phyloP scores from a whole-genome alignment of 2,113 vertebrate genomes.

The Ptyas mucosa region DNA sequence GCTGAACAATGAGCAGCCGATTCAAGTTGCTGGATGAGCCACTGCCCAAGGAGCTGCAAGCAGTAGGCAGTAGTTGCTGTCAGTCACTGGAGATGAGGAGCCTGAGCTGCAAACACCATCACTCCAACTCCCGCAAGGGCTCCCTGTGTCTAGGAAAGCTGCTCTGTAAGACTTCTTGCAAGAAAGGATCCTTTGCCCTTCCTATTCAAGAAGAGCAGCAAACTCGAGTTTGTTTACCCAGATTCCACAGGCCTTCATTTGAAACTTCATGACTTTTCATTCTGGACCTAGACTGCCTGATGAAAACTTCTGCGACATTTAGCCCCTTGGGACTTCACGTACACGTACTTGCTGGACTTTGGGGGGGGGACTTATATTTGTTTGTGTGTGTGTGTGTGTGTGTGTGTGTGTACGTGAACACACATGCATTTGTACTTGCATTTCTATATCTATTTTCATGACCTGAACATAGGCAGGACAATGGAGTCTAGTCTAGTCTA shows the following conservation, averaged over 20 bases:
- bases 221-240: not conserved
- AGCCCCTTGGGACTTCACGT: not conserved
- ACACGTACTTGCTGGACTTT: not conserved
- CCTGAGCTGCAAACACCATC: not conserved
- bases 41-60: not conserved
- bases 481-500: not conserved
- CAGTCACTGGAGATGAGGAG: not conserved
- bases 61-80: not conserved
- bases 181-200: not conserved
- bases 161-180: not conserved
- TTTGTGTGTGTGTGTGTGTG: not conserved
- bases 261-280: not conserved
- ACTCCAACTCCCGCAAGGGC: not conserved
- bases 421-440: not conserved
- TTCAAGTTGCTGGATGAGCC: not conserved
- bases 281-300: not conserved
- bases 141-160: not conserved
- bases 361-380: not conserved
- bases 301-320: not conserved
- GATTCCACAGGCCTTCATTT: not conserved
- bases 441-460: not conserved
- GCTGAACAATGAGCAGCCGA: not conserved
- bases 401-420: not conserved
- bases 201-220: not conserved
- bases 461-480: not conserved